phyloP scores from a whole-genome alignment of 2,113 vertebrate genomes.

The Oreocharis arfaki region DNA sequence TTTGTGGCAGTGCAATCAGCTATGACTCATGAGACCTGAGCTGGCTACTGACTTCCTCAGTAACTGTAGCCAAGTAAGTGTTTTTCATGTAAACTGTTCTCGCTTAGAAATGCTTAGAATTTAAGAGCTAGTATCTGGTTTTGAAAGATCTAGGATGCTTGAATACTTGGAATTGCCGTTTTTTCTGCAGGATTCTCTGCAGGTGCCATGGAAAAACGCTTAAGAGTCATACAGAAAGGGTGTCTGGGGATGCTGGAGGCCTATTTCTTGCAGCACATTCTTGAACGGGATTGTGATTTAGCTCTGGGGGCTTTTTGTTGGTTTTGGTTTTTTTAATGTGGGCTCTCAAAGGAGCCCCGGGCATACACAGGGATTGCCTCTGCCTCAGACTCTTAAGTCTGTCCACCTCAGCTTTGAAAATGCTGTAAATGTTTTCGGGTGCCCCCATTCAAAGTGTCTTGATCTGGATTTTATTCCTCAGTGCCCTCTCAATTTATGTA shows the following conservation, averaged over 20 bases:
- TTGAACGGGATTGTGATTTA: not conserved
- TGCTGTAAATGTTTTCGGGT: not conserved
- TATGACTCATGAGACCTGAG: conserved; percentile 26
- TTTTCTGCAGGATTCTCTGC: not conserved
- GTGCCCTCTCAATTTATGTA: not conserved
- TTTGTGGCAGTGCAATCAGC: not conserved
- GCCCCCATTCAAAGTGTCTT: not conserved
- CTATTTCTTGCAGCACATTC: not conserved
- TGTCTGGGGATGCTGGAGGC: not conserved
- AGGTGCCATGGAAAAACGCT: not conserved
- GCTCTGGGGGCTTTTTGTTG: not conserved
- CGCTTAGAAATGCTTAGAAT: not conserved
- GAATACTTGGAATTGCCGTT: not conserved
- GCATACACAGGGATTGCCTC: accelerated
- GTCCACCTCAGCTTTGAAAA: not conserved
- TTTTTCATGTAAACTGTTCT: not conserved
- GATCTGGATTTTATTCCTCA: not conserved
- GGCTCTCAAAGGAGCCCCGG: not conserved
- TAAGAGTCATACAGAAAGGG: not conserved
- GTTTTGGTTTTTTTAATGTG: not conserved
- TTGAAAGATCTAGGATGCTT: not conserved
- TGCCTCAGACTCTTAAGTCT: not conserved
- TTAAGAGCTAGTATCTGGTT: not conserved
- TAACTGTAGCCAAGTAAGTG: conserved; percentile 20
- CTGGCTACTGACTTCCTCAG: not conserved